A percentile compares a stretch with the other conserved stretches of the same genome.
These are phyloP conservation scores for Gambusia yucatana DNA, from an alignment of 2,797 vertebrate genomes.

Conservation along the genomic window DNA sequence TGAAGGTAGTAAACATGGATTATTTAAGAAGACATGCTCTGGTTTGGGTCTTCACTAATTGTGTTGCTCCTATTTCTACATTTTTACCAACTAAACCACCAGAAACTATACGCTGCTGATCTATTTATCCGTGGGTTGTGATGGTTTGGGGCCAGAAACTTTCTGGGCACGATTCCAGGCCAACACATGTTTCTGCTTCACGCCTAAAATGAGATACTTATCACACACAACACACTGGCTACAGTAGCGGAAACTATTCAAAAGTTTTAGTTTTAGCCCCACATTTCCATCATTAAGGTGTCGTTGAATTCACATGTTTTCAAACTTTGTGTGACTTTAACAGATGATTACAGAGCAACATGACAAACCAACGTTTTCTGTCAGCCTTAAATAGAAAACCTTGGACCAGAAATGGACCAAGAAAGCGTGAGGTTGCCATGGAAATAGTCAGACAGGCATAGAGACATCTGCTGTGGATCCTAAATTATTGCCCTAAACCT, in stretches of 20 bases:
- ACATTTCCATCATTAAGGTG: slow-evolving; percentile 5
- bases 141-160: slow-evolving; percentile 14
- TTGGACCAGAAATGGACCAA: slow-evolving; percentile 8
- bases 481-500: slow-evolving; percentile 20
- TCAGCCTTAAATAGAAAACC: slow-evolving; percentile 17
- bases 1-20: not conserved
- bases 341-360: slow-evolving; percentile 9
- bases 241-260: not conserved
- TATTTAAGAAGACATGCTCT: not conserved
- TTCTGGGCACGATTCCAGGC: slow-evolving; percentile 22
- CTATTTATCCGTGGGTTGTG: slow-evolving; percentile 6
- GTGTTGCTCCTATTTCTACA: not conserved
- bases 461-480: slow-evolving; percentile 48
- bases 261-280: slow-evolving; percentile 1
- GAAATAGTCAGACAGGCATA: slow-evolving; percentile 3
- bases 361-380: slow-evolving; percentile 25
- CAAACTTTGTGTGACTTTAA: slow-evolving; percentile 27
- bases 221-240: slow-evolving; percentile 4
- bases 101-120: slow-evolving; percentile 10
- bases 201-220: slow-evolving; percentile 24
- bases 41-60: not conserved
- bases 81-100: not conserved
- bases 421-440: slow-evolving; percentile 62
- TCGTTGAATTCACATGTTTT: slow-evolving; percentile 11
- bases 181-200: slow-evolving; percentile 12